A percentile compares a stretch with the other conserved stretches of the same genome.
Evolutionary conservation across 2,113 vertebrate genomes (phyloP).

Genomic region (Asarcornis scutulata): DNA sequence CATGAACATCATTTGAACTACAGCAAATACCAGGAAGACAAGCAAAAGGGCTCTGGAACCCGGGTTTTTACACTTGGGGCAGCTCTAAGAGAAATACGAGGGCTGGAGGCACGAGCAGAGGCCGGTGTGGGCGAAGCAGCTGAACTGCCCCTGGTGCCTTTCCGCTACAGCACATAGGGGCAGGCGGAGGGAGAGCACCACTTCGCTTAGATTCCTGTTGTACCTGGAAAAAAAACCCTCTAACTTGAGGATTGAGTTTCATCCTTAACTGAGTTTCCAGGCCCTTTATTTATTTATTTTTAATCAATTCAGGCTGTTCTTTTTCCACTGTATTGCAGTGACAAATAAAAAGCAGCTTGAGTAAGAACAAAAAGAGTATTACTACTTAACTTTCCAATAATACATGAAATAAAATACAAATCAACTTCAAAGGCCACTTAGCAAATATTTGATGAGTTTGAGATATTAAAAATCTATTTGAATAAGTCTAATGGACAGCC

Average conservation of each 20-base stretch:
- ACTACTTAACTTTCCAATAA: conserved; percentile 60
- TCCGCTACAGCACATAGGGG: neutral
- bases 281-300: conserved; percentile 70
- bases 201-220: neutral
- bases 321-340: conserved; percentile 51
- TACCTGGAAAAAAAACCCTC: conserved; percentile 25
- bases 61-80: neutral
- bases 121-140: neutral
- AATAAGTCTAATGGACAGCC: conserved; percentile 54
- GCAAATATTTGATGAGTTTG: conserved; percentile 60
- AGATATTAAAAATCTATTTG: conserved; percentile 67
- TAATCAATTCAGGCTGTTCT: conserved; percentile 63
- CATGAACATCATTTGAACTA: neutral
- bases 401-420: conserved; percentile 62
- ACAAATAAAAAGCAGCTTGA: conserved; percentile 70
- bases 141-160: neutral
- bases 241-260: conserved; percentile 33
- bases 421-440: conserved; percentile 62
- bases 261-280: conserved; percentile 47
- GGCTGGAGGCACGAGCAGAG: neutral
- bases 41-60: neutral
- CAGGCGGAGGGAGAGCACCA: neutral
- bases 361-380: conserved; percentile 60
- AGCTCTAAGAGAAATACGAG: fast-evolving
- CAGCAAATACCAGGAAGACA: neutral